phyloP scores from a whole-genome alignment of 2,113 vertebrate species.

The Elaphurus davidianus region DNA sequence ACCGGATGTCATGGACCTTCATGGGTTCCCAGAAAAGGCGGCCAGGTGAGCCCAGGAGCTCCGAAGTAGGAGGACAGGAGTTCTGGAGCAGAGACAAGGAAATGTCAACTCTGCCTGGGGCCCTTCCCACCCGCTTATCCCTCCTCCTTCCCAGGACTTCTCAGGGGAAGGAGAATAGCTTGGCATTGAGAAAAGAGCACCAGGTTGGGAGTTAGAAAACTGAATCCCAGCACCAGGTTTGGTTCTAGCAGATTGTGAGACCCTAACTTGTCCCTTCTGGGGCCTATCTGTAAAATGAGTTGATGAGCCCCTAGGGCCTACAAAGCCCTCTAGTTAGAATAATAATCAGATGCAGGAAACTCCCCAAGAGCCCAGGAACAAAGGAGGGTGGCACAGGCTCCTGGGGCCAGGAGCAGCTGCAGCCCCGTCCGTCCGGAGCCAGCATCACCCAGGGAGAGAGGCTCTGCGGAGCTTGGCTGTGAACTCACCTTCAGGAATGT shows the following conservation, averaged over 20 bases:
- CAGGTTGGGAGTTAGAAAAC: background rate
- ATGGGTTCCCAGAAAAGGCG: constrained; percentile 93
- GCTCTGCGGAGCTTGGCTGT: background rate
- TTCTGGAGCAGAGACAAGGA: constrained; percentile 77
- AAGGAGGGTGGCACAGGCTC: background rate
- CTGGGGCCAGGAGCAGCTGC: background rate
- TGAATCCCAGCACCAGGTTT: background rate
- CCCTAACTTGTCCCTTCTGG: background rate
- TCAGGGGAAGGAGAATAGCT: background rate
- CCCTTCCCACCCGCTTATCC: background rate
- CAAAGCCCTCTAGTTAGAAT: background rate
- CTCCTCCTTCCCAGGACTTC: background rate
- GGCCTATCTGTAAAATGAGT: background rate
- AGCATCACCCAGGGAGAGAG: accelerated
- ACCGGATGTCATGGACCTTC: constrained; percentile 92
- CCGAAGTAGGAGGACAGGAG: constrained; percentile 89
- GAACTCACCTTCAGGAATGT: constrained; percentile 74
- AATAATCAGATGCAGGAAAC: background rate
- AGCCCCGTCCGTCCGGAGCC: background rate
- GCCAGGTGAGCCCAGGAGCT: constrained; percentile 83
- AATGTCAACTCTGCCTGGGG: background rate
- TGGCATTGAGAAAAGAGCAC: background rate
- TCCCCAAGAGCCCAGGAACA: background rate
- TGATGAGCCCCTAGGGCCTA: background rate
- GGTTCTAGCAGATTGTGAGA: background rate